A percentile compares a stretch with the other conserved stretches of the same genome.
These are phyloP conservation scores for Zophobas atratus DNA, from an alignment of 1,140 invertebrate species.

Conservation along the genomic window DNA sequence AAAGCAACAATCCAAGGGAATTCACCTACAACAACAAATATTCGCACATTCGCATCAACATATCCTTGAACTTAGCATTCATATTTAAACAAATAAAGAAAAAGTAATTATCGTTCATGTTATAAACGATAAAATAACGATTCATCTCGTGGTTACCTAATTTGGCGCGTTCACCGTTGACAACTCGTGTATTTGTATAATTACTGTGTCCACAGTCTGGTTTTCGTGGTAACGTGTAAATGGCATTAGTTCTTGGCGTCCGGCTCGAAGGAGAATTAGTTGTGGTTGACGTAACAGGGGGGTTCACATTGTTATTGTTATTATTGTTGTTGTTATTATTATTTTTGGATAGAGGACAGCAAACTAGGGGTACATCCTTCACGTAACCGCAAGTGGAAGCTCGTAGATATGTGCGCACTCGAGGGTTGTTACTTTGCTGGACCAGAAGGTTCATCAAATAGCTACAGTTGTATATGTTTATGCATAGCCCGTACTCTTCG, in stretches of 20 bases:
- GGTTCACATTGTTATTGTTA: neutral
- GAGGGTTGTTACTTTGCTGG: conserved; percentile 53
- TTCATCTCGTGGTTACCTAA: conserved; percentile 52
- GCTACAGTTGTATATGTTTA: conserved; percentile 68
- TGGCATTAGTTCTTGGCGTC: conserved; percentile 50
- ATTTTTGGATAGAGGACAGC: conserved; percentile 66
- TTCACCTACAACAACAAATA: conserved; percentile 68
- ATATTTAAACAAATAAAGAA: conserved; percentile 19
- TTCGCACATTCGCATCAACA: neutral
- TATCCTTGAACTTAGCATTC: conserved; percentile 28
- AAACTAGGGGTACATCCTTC: conserved; percentile 71
- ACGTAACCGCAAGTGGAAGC: conserved; percentile 71
- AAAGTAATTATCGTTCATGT: neutral
- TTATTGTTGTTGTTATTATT: neutral
- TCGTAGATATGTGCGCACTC: conserved; percentile 67
- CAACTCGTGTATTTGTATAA: conserved; percentile 64
- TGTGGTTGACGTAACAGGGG: neutral
- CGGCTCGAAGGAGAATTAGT: conserved; percentile 3
- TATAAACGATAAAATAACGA: neutral
- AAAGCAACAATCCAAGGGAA: conserved; percentile 83
- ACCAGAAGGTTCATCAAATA: conserved; percentile 67
- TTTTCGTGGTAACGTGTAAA: conserved; percentile 59
- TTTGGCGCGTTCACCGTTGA: conserved; percentile 67
- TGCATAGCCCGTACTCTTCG: conserved; percentile 67
- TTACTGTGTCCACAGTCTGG: conserved; percentile 67